Evolutionary conservation across 2,797 vertebrate genomes (phyloP).

Genomic region (Sebastes nivosus): DNA sequence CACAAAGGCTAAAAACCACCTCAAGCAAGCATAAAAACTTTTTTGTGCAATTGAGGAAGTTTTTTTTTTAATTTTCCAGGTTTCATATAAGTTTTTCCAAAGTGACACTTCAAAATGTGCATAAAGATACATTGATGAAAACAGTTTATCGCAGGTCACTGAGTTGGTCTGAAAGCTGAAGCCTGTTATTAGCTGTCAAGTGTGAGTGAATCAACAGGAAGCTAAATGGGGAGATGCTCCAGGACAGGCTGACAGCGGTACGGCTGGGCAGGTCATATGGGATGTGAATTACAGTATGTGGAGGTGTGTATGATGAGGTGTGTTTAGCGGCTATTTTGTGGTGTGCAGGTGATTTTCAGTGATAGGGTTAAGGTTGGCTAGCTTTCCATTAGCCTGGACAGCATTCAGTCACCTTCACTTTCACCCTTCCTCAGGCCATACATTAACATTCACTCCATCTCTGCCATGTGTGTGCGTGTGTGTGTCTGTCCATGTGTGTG

Average conservation of each 20-base stretch:
- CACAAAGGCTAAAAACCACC: no score
- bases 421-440: constrained; percentile 74
- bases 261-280: constrained; percentile 4
- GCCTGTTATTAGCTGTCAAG: background rate
- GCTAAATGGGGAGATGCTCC: background rate
- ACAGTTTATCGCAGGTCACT: background rate
- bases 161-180: background rate
- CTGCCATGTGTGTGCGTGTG: constrained; percentile 8
- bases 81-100: no score
- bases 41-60: no score
- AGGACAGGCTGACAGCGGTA: constrained; percentile 3
- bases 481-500: constrained; percentile 6
- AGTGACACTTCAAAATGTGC: background rate
- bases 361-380: constrained; percentile 69
- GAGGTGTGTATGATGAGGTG: constrained; percentile 26
- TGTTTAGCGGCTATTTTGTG: constrained; percentile 49
- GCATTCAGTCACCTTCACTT: constrained; percentile 76
- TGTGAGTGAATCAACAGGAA: constrained; percentile 23
- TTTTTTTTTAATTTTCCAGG: no score
- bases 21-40: no score
- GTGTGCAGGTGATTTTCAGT: constrained; percentile 59
- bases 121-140: background rate
- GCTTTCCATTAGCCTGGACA: constrained; percentile 75
- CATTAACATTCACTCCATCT: constrained; percentile 64
- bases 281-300: constrained; percentile 26